A percentile compares a stretch with the other conserved stretches of the same genome.
phyloP scores from a whole-genome alignment of 2,888 invertebrate species.

The Toxonevra muliebris region DNA sequence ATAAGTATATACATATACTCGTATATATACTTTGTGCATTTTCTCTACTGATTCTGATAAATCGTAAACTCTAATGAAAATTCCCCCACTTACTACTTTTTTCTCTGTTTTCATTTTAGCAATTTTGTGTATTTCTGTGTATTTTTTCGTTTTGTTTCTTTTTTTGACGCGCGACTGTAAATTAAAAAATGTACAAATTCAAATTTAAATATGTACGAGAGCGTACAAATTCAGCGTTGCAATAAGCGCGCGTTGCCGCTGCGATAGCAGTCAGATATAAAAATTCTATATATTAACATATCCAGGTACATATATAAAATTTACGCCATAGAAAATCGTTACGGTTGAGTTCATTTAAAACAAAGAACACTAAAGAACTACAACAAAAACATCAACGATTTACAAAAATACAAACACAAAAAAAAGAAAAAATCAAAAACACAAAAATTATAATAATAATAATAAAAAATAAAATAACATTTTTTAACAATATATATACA shows the following conservation, averaged over 20 bases:
- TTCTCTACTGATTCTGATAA: conserved; percentile 28
- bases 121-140: conserved; percentile 1
- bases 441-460: too few relatives aligned
- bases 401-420: conserved; percentile 19
- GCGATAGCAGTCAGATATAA: conserved; percentile 24
- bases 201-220: conserved; percentile 20
- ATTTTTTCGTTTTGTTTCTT: conserved; percentile 31
- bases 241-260: conserved; percentile 16
- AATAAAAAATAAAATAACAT: too few relatives aligned
- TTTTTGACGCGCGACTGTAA: conserved; percentile 38
- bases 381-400: conserved; percentile 37
- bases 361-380: conserved; percentile 63
- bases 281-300: conserved; percentile 9
- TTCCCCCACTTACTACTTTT: conserved; percentile 26
- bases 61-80: conserved; percentile 27
- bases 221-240: conserved; percentile 21
- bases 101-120: conserved; percentile 15
- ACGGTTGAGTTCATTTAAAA: conserved; percentile 63
- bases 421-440: too few relatives aligned
- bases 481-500: too few relatives aligned
- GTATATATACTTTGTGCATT: conserved; percentile 22
- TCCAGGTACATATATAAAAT: conserved; percentile 42
- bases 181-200: conserved; percentile 35
- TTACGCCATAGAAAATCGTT: conserved; percentile 64
- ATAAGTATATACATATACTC: conserved; percentile 10